A percentile compares a stretch with the other conserved stretches of the same genome.
Evolutionary conservation across 1,140 invertebrate genomes (phyloP).

Genomic region (Camponotus floridanus): DNA sequence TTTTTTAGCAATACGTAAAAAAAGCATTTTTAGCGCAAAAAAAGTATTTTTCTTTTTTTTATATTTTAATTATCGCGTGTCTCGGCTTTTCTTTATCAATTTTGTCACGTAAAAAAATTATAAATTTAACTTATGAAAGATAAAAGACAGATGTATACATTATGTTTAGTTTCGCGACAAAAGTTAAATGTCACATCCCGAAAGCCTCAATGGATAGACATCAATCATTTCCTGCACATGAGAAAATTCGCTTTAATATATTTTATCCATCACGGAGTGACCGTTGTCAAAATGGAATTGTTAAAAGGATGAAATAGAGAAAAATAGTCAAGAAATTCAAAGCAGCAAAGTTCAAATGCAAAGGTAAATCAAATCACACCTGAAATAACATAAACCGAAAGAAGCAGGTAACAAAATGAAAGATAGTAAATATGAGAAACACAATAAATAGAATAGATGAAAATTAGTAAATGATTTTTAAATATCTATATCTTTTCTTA

Average conservation of each 20-base stretch:
- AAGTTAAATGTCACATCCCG: not conserved
- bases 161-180: not conserved
- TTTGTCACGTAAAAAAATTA: not conserved
- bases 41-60: not conserved
- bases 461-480: constrained; percentile 18
- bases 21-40: not conserved
- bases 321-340: not conserved
- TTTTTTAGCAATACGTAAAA: not conserved
- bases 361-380: not conserved
- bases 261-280: not conserved
- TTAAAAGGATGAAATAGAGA: not conserved
- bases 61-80: too few relatives aligned
- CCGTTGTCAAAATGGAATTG: not conserved
- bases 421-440: not conserved
- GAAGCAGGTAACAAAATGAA: not conserved
- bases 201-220: not conserved
- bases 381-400: constrained; percentile 7
- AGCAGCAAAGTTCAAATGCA: not conserved
- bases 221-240: constrained; percentile 3
- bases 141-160: not conserved
- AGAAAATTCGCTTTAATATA: constrained; percentile 9
- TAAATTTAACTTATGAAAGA: not conserved
- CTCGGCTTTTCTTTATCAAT: too few relatives aligned
- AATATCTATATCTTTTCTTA: not conserved
- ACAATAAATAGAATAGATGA: constrained; percentile 1